Percentiles rank a stretch among this genome's conserved stretches.
Evolutionary conservation across 2,797 vertebrate genomes (phyloP).

Genomic region (Lagodon rhomboides): DNA sequence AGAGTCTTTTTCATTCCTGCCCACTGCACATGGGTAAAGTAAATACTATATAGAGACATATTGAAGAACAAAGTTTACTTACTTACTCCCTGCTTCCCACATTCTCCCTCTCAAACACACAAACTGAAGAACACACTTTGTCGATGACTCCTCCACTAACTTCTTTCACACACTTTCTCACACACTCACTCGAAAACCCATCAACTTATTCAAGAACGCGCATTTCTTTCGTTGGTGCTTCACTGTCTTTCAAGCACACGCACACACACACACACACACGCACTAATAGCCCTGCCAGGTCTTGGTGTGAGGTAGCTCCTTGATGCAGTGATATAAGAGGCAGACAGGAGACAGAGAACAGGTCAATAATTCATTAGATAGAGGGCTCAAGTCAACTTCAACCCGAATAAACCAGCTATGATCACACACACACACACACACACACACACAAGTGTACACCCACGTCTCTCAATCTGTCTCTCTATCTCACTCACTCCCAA

Average conservation of each 20-base stretch:
- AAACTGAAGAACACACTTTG: background rate
- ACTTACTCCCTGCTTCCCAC: background rate
- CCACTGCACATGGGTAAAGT: background rate
- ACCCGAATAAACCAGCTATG: slow-evolving; percentile 64
- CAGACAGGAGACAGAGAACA: slow-evolving; percentile 52
- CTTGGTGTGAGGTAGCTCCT: slow-evolving; percentile 54
- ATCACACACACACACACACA: slow-evolving; percentile 21
- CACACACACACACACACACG: slow-evolving; percentile 24
- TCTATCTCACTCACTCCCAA: slow-evolving; percentile 29
- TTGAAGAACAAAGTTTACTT: background rate
- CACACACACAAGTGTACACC: background rate
- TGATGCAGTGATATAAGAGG: slow-evolving; percentile 70
- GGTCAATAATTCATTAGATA: slow-evolving; percentile 81
- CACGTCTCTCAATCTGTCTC: slow-evolving; percentile 11
- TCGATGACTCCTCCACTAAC: background rate
- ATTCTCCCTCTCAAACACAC: background rate
- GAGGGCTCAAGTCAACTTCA: slow-evolving; percentile 73
- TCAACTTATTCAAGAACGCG: background rate
- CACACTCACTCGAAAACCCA: slow-evolving; percentile 2
- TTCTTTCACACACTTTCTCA: background rate
- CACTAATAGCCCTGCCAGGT: slow-evolving; percentile 42
- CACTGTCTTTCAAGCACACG: background rate
- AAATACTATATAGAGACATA: background rate
- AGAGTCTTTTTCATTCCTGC: background rate
- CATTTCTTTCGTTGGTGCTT: background rate